Evolutionary conservation across 2,113 vertebrate genomes (phyloP).

Genomic region (Rhombomys opimus): DNA sequence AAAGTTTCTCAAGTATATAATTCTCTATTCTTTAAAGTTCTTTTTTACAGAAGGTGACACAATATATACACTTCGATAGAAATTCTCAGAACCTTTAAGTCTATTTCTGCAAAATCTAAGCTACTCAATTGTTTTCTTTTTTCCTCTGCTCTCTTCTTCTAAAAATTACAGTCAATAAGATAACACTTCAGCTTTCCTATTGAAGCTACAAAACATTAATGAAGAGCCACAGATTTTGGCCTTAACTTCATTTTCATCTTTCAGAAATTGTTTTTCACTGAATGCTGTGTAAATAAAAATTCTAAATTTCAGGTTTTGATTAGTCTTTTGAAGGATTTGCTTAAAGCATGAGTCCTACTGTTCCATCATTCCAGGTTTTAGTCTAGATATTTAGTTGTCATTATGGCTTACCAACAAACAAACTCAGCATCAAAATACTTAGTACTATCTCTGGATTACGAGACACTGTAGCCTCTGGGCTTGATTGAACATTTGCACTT

Average conservation of each 20-base stretch:
- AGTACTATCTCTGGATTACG: neutral
- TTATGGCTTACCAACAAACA: neutral
- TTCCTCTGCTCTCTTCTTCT: neutral
- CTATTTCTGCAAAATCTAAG: constrained; percentile 21
- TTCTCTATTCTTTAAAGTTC: neutral
- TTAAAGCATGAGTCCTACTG: neutral
- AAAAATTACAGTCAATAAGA: constrained; percentile 11
- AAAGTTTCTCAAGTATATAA: constrained; percentile 26
- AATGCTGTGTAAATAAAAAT: constrained; percentile 28
- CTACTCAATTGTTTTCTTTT: neutral
- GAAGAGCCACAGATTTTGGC: neutral
- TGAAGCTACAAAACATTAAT: neutral
- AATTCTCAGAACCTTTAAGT: neutral
- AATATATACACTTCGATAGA: neutral
- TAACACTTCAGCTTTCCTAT: neutral
- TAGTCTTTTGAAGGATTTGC: constrained; percentile 15
- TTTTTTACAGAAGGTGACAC: neutral
- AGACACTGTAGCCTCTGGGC: neutral
- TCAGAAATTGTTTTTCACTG: neutral
- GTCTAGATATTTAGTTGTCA: constrained; percentile 13
- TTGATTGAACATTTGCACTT: neutral
- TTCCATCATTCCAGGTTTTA: neutral
- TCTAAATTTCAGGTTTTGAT: constrained; percentile 39
- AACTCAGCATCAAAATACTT: neutral
- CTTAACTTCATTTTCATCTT: neutral